Base-by-base conservation (phyloP, 2,888 invertebrate species). In the Callyntrura sp. region DNA sequence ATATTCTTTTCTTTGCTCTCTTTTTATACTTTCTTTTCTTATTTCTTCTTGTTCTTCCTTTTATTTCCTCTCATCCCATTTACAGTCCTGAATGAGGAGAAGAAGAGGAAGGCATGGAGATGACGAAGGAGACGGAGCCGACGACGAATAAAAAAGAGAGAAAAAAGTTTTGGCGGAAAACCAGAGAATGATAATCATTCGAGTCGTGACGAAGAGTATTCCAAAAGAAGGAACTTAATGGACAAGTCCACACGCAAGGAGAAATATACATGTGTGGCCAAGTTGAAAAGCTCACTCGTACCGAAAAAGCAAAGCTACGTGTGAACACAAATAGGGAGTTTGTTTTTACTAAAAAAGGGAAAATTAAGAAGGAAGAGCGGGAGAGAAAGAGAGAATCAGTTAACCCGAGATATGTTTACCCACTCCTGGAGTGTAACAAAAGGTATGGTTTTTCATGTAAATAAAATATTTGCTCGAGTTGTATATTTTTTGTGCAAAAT, bases 111-210 rank as follows among this genome's bases (percentile, higher is more conserved):
- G n/a, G 51, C 51, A 76, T 76, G 51, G 48, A 73, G 20, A 68
- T 23, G 65, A 20, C 65, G 45, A 51, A 62, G 48, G 35, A n/a
- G 68, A 55, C 35, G 70, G n/a, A 60, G 62, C 43, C 20, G 28
- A 51, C 2, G 65, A 55, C n/a, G 55, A 84, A 28, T n/a, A 28
- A 55, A 25, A 85, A 48, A 65, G 28, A 35, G 17, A 6, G 51
- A 60, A 70, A 76, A 83, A 88, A 62, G 48, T 83, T 83, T 88
- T 83, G 81, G 65, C 55, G 73, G 45, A 83, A 83, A 82, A 82
- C 88, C 70, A 73, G 76, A 60, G 90, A 88, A 90, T 81, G 90
- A 90, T 88, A 88, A 88, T 88, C 79, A 88, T 90, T 90, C 73
- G 51, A 88, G 85, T 87, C 88, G 79, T 88, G 90, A 90, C 84